phyloP scores from a whole-genome alignment of 2,797 vertebrate genomes.

The Callimico goeldii region DNA sequence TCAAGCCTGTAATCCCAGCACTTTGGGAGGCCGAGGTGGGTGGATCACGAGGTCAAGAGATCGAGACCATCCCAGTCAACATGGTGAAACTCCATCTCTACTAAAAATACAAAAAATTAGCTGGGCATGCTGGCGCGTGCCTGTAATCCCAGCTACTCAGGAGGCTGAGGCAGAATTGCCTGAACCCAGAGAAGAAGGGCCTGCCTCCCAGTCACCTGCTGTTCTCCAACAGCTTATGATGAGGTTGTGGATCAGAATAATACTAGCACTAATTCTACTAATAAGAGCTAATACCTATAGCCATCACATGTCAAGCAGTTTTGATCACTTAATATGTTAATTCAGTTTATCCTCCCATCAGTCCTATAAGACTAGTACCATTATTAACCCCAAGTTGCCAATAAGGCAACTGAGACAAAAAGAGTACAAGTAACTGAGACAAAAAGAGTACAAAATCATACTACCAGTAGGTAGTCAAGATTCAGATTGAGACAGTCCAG shows the following conservation, averaged over 20 bases:
- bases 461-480: neutral
- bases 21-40: too few relatives aligned
- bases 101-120: too few relatives aligned
- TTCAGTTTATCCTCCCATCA: constrained; percentile 9
- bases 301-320: neutral
- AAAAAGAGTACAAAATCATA: constrained; percentile 20
- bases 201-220: constrained; percentile 40
- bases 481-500: neutral
- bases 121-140: too few relatives aligned
- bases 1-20: too few relatives aligned
- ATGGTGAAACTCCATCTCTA: too few relatives aligned
- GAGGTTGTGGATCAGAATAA: constrained; percentile 23
- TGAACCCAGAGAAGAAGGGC: neutral
- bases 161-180: too few relatives aligned
- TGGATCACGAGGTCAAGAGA: too few relatives aligned
- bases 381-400: constrained; percentile 22
- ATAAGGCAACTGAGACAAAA: constrained; percentile 36
- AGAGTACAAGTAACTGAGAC: neutral
- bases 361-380: neutral
- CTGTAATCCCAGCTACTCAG: too few relatives aligned
- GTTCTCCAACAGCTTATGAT: neutral
- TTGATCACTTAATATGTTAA: neutral
- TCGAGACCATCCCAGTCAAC: too few relatives aligned
- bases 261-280: neutral
- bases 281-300: neutral